Conservation (phyloP, 2,888 invertebrate genomes). For the Priocnemis perturbator region DNA sequence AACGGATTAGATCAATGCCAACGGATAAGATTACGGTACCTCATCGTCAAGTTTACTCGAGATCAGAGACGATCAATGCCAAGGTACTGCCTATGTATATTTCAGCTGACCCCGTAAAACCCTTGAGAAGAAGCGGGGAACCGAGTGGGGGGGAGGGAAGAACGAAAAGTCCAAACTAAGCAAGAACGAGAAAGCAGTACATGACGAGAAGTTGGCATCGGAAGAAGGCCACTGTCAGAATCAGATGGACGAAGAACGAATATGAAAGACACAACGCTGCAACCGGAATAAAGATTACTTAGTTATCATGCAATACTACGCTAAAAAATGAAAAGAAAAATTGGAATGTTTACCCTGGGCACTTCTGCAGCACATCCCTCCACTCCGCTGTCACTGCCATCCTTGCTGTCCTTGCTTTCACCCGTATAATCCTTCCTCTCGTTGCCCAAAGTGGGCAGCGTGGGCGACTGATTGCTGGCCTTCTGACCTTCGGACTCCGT, state of each 20-base stretch:
- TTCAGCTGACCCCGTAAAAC: not conserved
- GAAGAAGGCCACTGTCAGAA: too few species aligned
- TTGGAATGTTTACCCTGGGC: slow-evolving; percentile 64
- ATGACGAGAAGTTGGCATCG: too few species aligned
- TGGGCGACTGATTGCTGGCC: slow-evolving; percentile 28
- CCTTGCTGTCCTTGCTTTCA: slow-evolving; percentile 74
- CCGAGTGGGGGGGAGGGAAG: not conserved
- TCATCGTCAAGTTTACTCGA: not conserved
- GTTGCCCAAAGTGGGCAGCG: slow-evolving; percentile 2
- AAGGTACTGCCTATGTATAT: not conserved
- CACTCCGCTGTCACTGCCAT: slow-evolving; percentile 89
- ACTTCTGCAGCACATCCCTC: slow-evolving; percentile 80
- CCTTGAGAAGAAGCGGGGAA: not conserved
- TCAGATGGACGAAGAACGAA: too few species aligned
- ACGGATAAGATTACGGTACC: slow-evolving; percentile 3
- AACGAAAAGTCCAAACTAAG: too few species aligned
- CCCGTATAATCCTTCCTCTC: slow-evolving; percentile 56
- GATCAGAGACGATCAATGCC: slow-evolving; percentile 6
- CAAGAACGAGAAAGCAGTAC: too few species aligned
- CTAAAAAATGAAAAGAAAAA: too few species aligned
- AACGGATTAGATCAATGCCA: slow-evolving; percentile 5
- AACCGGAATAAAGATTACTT: too few species aligned
- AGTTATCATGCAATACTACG: too few species aligned
- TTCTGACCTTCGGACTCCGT: slow-evolving; percentile 41
- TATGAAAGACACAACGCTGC: too few species aligned